These are phyloP conservation scores for Ennomos quercinarius DNA, from an alignment of 2,888 invertebrate genomes.

Conservation along the genomic window DNA sequence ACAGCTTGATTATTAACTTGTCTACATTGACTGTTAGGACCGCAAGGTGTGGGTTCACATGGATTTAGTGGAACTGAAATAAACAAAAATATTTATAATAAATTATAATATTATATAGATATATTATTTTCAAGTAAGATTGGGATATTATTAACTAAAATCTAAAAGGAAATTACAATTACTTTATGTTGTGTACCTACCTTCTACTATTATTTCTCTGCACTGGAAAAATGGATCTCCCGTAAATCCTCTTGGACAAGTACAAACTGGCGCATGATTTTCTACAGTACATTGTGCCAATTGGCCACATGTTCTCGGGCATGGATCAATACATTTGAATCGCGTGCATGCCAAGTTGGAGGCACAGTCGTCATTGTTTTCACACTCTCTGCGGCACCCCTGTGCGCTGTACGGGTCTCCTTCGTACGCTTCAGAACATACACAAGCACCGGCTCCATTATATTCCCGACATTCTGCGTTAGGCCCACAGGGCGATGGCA, in stretches of 20 bases:
- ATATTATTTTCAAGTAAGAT: too few relatives aligned
- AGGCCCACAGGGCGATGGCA: constrained; percentile 93
- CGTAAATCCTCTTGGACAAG: constrained; percentile 90
- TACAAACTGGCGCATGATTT: constrained; percentile 92
- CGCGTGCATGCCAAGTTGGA: constrained; percentile 90
- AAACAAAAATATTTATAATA: constrained; percentile 38
- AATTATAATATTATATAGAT: too few relatives aligned
- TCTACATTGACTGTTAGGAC: constrained; percentile 94
- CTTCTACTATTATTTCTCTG: constrained; percentile 79
- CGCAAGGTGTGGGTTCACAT: constrained; percentile 94
- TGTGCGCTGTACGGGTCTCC: constrained; percentile 92
- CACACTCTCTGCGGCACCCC: constrained; percentile 92
- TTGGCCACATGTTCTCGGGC: constrained; percentile 92
- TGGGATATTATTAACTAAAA: too few relatives aligned
- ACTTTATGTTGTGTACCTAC: constrained; percentile 50
- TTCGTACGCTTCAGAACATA: constrained; percentile 91
- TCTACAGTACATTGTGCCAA: constrained; percentile 92
- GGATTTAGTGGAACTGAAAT: constrained; percentile 87
- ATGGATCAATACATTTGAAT: constrained; percentile 94
- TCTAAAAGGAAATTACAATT: too few relatives aligned
- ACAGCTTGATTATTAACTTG: constrained; percentile 92
- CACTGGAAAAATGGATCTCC: constrained; percentile 94
- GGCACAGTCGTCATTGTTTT: constrained; percentile 91
- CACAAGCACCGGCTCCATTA: constrained; percentile 94
- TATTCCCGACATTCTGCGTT: constrained; percentile 93